Conservation (phyloP, 2,888 invertebrate genomes). For the Petrolisthes manimaculis region DNA sequence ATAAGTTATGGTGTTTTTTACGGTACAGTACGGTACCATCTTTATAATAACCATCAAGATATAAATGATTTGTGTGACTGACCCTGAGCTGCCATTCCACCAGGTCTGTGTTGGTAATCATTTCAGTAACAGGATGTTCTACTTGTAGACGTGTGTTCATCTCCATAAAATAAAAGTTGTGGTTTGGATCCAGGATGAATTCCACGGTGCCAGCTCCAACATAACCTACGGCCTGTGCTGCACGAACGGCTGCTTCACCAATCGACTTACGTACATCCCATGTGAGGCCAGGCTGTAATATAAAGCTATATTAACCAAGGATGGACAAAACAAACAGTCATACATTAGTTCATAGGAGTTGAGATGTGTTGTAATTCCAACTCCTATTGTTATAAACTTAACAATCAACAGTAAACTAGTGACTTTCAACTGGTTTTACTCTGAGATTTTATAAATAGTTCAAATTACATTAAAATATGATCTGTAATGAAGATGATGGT, state of each 20-base stretch:
- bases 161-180: slow-evolving; percentile 98
- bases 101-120: slow-evolving; percentile 95
- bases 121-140: slow-evolving; percentile 97
- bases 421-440: too few species aligned
- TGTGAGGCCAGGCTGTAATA: slow-evolving; percentile 79
- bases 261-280: slow-evolving; percentile 81
- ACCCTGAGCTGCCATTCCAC: slow-evolving; percentile 95
- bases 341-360: too few species aligned
- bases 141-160: slow-evolving; percentile 98
- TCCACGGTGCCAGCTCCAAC: slow-evolving; percentile 99
- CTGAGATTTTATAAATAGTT: too few species aligned
- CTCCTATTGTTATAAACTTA: too few species aligned
- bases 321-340: not conserved
- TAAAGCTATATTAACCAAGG: not conserved
- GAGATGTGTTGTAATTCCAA: too few species aligned
- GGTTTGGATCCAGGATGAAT: slow-evolving; percentile 90
- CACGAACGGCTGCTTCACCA: slow-evolving; percentile 91
- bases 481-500: too few species aligned
- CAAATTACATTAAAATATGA: too few species aligned
- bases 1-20: not conserved
- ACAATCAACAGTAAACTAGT: too few species aligned
- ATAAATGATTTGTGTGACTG: not conserved
- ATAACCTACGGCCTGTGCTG: slow-evolving; percentile 95
- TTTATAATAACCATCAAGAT: too few species aligned
- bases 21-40: not conserved